Evolutionary conservation across 1,140 invertebrate species (phyloP), one percentile per base, ranked within the genome.

Genomic region (Yoshiicerus persimilis): DNA sequence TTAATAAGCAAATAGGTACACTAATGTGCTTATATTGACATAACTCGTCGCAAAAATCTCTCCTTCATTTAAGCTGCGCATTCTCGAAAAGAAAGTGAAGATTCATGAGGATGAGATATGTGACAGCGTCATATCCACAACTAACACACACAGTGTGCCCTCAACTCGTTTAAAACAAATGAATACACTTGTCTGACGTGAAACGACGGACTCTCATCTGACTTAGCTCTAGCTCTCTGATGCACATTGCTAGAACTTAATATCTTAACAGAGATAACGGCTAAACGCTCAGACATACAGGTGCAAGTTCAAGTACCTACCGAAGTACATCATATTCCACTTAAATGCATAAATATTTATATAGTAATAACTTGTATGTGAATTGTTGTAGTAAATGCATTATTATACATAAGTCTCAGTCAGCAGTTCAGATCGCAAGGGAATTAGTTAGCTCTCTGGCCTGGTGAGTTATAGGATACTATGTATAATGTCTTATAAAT

Each of bases 11-110:
- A 80, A 80, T 80, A 80, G 32, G 30, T 32, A 34, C 75, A 36
- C 34, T 80, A 80, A 80, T 80, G 34, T n/a, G 75, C 38, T 56
- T 80, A 80, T n/a, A 80, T 80, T 80, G 75, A 80, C 75, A 80
- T 80, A 80, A 80, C 75, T 80, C 75, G 75, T 80, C 75, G 30
- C 30, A 80, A 80, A 80, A 80, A 80, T 80, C 75, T 80, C 75
- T 80, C 75, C 75, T 80, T 80, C 75, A 80, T 80, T 80, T 32
- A 32, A 20, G 34, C 20, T 36, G 75, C 32, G n/a, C 75, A 80
- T 80, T 80, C 75, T 34, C n/a, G 34, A 80, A 80, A 80, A 80
- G 75, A 80, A 80, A 80, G 75, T 80, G 75, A 80, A 80, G 34
- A 80, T 80, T 80, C 75, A 80, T 80, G 75, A 80, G 30, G 75